phyloP scores from a whole-genome alignment of 1,140 invertebrate species.

The Argopecten irradians region DNA sequence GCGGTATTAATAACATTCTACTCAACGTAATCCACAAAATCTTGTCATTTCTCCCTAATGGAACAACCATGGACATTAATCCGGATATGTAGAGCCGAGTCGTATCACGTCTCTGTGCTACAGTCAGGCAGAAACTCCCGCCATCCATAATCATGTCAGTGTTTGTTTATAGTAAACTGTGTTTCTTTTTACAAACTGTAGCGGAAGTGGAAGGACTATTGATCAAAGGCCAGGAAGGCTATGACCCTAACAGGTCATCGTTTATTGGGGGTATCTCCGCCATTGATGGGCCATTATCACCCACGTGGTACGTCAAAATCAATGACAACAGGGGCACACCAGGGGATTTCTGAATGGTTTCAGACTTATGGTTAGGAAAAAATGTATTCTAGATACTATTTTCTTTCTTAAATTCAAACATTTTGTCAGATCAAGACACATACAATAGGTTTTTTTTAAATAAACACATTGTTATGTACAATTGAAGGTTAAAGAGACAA shows the following conservation, averaged over 20 bases:
- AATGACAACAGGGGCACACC: not conserved
- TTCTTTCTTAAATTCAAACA: not conserved
- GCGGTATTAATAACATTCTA: conserved; percentile 21
- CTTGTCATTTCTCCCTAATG: conserved; percentile 21
- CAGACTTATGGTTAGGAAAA: not conserved
- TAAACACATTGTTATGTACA: too few relatives aligned
- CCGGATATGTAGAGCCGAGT: not conserved
- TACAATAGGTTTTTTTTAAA: too few relatives aligned
- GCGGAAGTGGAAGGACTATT: not conserved
- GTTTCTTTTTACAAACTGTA: not conserved
- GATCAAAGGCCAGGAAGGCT: not conserved
- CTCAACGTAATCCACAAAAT: conserved; percentile 8
- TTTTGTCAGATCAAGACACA: not conserved
- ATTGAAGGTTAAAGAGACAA: too few relatives aligned
- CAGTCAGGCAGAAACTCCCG: not conserved
- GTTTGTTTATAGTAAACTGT: not conserved
- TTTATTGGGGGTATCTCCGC: conserved; percentile 20
- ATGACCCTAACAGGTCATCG: not conserved
- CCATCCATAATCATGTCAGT: not conserved
- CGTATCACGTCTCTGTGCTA: not conserved
- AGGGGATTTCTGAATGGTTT: not conserved
- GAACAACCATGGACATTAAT: not conserved
- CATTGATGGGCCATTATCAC: not conserved
- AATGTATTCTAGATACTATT: not conserved
- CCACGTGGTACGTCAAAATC: not conserved